Conservation (phyloP, 2,797 vertebrate genomes). For the Centropyge bicolor region DNA sequence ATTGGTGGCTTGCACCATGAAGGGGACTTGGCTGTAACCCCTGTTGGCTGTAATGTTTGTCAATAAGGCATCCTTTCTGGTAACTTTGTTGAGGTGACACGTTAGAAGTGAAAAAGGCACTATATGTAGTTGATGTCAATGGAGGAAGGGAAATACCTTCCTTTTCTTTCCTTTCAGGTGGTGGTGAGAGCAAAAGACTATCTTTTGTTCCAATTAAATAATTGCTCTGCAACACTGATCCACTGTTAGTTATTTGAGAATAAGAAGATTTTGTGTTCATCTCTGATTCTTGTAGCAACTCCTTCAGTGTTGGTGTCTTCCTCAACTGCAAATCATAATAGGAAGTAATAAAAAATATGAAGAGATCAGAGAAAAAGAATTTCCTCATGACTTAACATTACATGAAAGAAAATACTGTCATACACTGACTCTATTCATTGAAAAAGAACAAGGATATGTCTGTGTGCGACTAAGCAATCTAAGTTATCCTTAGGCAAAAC, state of each 20-base stretch:
- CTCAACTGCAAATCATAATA: constrained; percentile 72
- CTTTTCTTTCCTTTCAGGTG: constrained; percentile 29
- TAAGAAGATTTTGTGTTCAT: constrained; percentile 22
- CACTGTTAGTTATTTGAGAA: background rate
- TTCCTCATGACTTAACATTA: background rate
- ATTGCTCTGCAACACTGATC: constrained; percentile 20
- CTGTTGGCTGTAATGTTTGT: constrained; percentile 36
- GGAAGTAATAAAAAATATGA: constrained; percentile 6
- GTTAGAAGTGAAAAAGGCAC: constrained; percentile 54
- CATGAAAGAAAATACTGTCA: background rate
- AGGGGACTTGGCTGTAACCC: constrained; percentile 42
- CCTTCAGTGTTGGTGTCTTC: constrained; percentile 77
- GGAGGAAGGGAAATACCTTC: constrained; percentile 33
- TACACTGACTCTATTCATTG: background rate
- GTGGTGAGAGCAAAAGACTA: constrained; percentile 22
- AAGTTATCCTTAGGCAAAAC: background rate
- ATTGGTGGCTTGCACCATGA: constrained; percentile 55
- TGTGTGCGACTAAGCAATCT: background rate
- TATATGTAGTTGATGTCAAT: constrained; percentile 61
- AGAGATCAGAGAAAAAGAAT: background rate
- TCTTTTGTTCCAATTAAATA: constrained; percentile 29
- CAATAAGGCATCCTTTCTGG: constrained; percentile 49
- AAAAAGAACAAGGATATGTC: background rate
- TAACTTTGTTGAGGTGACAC: constrained; percentile 52
- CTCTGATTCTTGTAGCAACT: constrained; percentile 76